Conservation (phyloP, 2,113 vertebrate species). For the Zosterops japonicus region DNA sequence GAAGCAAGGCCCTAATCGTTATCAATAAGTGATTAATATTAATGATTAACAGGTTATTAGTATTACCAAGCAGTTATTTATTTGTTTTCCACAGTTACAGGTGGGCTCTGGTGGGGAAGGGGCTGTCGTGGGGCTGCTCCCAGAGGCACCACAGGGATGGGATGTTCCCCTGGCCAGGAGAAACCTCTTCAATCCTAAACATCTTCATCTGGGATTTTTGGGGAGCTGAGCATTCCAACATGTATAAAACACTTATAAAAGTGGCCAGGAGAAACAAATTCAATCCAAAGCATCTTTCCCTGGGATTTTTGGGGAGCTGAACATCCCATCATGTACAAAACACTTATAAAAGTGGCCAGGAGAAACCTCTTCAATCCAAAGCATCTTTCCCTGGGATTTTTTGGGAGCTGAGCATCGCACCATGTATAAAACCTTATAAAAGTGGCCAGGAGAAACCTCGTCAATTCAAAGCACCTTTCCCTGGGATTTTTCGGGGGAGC, state of each 20-base stretch:
- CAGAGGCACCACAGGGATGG: not conserved
- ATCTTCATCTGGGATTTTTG: not conserved
- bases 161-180: not conserved
- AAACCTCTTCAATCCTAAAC: not conserved
- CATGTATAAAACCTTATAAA: fast-evolving
- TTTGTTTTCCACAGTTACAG: not conserved
- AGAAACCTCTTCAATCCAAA: not conserved
- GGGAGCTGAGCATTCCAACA: not conserved
- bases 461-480: not conserved
- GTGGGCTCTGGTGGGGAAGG: not conserved
- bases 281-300: not conserved
- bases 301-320: not conserved
- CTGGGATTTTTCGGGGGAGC: not conserved
- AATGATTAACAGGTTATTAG: too few species aligned
- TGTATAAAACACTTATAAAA: not conserved
- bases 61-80: not conserved
- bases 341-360: not conserved
- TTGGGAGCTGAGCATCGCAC: not conserved
- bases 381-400: not conserved
- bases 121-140: not conserved
- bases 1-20: not conserved
- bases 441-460: not conserved
- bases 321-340: not conserved
- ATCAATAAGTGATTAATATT: not conserved
- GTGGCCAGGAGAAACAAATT: not conserved